phyloP scores from a whole-genome alignment of 92 coral and sea anemone species.

The Zoanthus gigantus region DNA sequence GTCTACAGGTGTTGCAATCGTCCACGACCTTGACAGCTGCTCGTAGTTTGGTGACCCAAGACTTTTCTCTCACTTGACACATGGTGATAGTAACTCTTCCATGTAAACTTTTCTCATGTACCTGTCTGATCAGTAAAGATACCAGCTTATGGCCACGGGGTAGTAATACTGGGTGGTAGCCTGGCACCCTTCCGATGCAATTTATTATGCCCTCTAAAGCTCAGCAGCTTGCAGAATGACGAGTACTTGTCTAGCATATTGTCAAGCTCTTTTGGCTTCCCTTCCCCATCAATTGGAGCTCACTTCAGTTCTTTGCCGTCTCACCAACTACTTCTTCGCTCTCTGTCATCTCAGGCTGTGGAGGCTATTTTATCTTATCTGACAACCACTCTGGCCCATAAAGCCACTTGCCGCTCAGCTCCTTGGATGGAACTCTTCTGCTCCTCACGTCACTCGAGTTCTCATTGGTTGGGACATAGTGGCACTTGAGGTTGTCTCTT shows the following conservation, averaged over 20 bases:
- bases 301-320: neutral
- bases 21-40: neutral
- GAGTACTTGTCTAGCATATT: neutral
- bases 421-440: slow-evolving; percentile 38
- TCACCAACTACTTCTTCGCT: neutral
- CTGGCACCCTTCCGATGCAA: neutral
- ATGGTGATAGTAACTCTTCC: slow-evolving; percentile 8
- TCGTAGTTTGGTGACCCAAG: neutral
- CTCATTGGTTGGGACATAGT: slow-evolving; percentile 61
- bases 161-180: neutral
- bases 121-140: neutral
- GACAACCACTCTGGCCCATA: too few relatives aligned
- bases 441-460: slow-evolving; percentile 49
- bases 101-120: neutral
- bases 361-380: too few relatives aligned
- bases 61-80: neutral
- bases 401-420: neutral
- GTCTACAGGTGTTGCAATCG: neutral
- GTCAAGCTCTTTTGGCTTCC: neutral
- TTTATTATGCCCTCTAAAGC: neutral
- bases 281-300: neutral
- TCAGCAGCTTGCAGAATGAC: neutral
- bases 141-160: neutral
- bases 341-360: too few relatives aligned
- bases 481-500: slow-evolving; percentile 11